A percentile compares a stretch with the other conserved stretches of the same genome.
phyloP scores from a whole-genome alignment of 1,140 invertebrate genomes.

The Drosophila willistoni region DNA sequence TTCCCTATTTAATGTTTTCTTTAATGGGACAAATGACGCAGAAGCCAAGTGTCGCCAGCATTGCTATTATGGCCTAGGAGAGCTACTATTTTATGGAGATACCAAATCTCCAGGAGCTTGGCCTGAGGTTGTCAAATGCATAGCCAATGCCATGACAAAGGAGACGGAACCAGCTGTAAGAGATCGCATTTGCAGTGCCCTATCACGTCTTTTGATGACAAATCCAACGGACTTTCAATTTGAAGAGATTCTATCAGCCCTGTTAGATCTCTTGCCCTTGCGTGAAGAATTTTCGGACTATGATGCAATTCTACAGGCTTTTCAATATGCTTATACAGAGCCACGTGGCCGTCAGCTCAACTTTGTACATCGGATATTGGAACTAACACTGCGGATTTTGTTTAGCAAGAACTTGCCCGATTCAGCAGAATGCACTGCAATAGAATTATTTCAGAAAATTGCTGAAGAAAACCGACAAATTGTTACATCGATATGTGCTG shows the following conservation, averaged over 20 bases:
- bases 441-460: no score
- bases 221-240: slow-evolving; percentile 87
- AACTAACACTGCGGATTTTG: slow-evolving; percentile 84
- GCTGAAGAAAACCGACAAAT: no score
- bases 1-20: slow-evolving; percentile 86
- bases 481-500: no score
- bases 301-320: slow-evolving; percentile 87
- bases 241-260: slow-evolving; percentile 88
- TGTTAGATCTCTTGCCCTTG: slow-evolving; percentile 89
- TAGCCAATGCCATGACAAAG: slow-evolving; percentile 86
- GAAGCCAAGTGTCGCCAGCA: slow-evolving; percentile 90
- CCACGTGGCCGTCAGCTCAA: slow-evolving; percentile 84
- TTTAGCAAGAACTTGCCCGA: slow-evolving; percentile 83
- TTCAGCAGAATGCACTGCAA: no score
- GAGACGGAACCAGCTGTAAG: slow-evolving; percentile 86
- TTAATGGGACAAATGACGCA: slow-evolving; percentile 85
- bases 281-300: slow-evolving; percentile 91
- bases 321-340: slow-evolving; percentile 86
- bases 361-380: slow-evolving; percentile 85
- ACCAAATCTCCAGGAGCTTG: slow-evolving; percentile 69
- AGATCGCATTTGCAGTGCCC: slow-evolving; percentile 91
- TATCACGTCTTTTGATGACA: slow-evolving; percentile 89
- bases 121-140: slow-evolving; percentile 85
- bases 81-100: slow-evolving; percentile 86
- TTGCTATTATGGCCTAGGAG: slow-evolving; percentile 90